Base-by-base conservation (phyloP, 2,113 vertebrate species). In the Sisor rabdophorus region DNA sequence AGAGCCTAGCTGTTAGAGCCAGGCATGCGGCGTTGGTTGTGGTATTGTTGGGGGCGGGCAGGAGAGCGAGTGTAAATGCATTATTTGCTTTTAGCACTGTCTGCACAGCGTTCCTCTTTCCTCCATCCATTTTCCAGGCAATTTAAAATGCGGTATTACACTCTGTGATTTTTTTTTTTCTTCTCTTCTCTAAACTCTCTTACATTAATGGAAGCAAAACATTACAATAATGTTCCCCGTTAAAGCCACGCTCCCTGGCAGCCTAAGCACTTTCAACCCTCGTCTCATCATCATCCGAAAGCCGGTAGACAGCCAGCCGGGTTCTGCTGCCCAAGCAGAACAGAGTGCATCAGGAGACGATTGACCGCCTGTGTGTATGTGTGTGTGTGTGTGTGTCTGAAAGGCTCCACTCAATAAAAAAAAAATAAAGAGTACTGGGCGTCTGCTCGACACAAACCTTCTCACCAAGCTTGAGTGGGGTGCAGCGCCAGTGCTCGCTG, bases 41-140 rank as follows among this genome's bases (percentile, higher is more conserved):
- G 78, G 26, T 19, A n/a, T 5, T 22, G 36, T 22, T 16, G 44
- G 47, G 28, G 67, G 61, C 40, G 44, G 61, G 13, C 9, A 40
- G 28, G 22, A 22, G 55, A 22, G 59, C 11, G 17, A 48, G 73
- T 69, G 44, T 88, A 89, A 90, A 89, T 87, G 88, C 89, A 88
- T 89, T 91, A 90, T 91, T 91, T 91, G 89, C 90, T 90, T 91
- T 92, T 90, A 92, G 90, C 90, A 86, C 90, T 87, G 89, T 91
- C 90, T 90, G 87, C 86, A 86, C 88, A 89, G 88, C 86, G 86
- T 91, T 86, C 84, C 87, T 88, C 67, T 87, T 88, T 86, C 85
- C 70, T 78, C 85, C 90, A 88, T 92, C 89, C 88, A 91, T 92
- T 92, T 92, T 91, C 87, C 90, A 89, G 88, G 87, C 91, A 91